A percentile compares a stretch with the other conserved stretches of the same genome.
Conservation (phyloP, 2,797 vertebrate genomes). For the Acanthopagrus latus region DNA sequence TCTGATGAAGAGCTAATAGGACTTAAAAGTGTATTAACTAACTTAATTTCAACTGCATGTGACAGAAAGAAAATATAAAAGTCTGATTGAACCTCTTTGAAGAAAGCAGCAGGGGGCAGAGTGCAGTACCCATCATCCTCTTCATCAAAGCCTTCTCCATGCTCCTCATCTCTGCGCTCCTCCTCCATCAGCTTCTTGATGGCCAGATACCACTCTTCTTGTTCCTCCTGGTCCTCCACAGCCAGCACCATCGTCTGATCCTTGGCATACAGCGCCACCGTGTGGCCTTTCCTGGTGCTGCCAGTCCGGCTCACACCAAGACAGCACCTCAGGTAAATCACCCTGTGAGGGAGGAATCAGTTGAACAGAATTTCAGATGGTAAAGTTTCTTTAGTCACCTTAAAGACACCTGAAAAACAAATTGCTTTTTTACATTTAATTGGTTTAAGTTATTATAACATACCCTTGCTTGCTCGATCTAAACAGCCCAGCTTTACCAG, state of each 20-base stretch:
- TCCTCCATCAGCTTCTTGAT: conserved; percentile 75
- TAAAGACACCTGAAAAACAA: not conserved
- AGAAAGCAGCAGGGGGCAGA: conserved; percentile 67
- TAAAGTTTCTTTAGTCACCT: not conserved
- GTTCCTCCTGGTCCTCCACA: conserved; percentile 64
- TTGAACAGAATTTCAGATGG: fast-evolving
- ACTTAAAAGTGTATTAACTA: not conserved
- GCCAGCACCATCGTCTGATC: conserved; percentile 71
- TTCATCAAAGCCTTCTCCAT: conserved; percentile 57
- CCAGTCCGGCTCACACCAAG: conserved; percentile 66
- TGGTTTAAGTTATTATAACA: not conserved
- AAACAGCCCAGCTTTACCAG: conserved; percentile 54
- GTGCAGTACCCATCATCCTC: conserved; percentile 80
- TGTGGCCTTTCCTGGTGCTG: conserved; percentile 68
- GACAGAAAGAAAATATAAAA: not conserved
- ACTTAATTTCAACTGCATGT: no score
- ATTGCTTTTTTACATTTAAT: not conserved
- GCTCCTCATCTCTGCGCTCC: conserved; percentile 66
- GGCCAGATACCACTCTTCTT: conserved; percentile 73
- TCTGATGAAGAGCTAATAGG: not conserved
- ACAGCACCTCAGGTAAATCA: conserved; percentile 76
- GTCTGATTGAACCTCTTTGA: conserved; percentile 73
- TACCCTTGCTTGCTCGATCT: conserved; percentile 69
- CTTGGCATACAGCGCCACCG: conserved; percentile 69
- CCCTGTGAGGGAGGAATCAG: conserved; percentile 35